Percentiles rank a stretch among this genome's conserved stretches.
Evolutionary conservation across 2,113 vertebrate species (phyloP).

Genomic region (Chionis minor): DNA sequence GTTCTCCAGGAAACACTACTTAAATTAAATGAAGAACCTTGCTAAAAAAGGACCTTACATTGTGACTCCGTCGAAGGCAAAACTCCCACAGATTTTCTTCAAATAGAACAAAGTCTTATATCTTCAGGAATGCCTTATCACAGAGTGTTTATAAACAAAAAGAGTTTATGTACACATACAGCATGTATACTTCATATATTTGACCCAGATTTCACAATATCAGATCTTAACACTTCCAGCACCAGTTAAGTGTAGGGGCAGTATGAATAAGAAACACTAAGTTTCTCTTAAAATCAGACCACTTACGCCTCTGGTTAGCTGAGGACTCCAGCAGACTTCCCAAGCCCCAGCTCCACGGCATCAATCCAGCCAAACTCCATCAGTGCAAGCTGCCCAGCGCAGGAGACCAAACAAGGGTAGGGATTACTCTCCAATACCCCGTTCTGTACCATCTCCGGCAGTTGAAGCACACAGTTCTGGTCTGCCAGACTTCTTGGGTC

Average conservation of each 20-base stretch:
- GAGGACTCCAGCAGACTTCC: not conserved
- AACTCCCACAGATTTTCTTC: constrained; percentile 12
- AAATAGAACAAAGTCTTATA: not conserved
- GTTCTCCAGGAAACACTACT: not conserved
- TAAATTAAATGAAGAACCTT: not conserved
- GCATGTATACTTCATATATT: not conserved
- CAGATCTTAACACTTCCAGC: not conserved
- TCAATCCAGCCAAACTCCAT: not conserved
- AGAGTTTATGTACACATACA: accelerated
- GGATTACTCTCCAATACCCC: not conserved
- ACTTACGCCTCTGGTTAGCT: not conserved
- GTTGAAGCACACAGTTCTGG: not conserved
- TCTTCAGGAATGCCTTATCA: constrained; percentile 5
- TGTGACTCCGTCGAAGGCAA: not conserved
- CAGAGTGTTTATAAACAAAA: not conserved
- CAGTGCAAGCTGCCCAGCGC: not conserved
- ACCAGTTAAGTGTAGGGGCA: not conserved
- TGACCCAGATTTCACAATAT: not conserved
- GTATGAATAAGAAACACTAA: not conserved
- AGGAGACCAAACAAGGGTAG: not conserved
- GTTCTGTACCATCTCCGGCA: not conserved
- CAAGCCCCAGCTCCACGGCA: not conserved
- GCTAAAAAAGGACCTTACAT: not conserved
- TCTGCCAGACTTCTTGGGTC: not conserved
- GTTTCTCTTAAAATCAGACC: not conserved